Conservation (phyloP, 2,113 vertebrate genomes). For the Miniopterus natalensis region DNA sequence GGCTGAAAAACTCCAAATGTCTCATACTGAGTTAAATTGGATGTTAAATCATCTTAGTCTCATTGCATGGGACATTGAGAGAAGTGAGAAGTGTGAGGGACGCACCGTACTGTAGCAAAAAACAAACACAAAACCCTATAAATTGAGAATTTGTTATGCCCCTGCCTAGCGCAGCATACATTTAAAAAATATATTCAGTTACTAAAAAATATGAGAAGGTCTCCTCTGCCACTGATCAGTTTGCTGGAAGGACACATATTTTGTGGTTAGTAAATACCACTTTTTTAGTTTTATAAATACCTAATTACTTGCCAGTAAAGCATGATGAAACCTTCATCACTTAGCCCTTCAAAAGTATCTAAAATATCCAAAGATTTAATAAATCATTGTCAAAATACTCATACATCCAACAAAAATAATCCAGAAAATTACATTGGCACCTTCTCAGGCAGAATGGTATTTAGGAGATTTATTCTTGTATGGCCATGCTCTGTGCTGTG, state of each 20-base stretch:
- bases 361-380: conserved; percentile 49
- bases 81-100: not conserved
- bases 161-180: not conserved
- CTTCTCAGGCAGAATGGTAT: not conserved
- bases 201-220: conserved; percentile 67
- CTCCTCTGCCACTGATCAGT: not conserved
- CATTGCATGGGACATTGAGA: not conserved
- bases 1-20: conserved; percentile 70
- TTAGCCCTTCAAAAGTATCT: not conserved
- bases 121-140: not conserved
- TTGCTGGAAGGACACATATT: not conserved
- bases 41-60: conserved; percentile 7
- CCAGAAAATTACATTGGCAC: conserved; percentile 1
- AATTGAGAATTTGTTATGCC: conserved; percentile 39
- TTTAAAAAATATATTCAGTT: conserved; percentile 75
- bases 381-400: conserved; percentile 36
- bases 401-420: conserved; percentile 25
- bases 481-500: not conserved
- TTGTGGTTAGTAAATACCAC: not conserved
- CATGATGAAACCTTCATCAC: not conserved
- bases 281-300: conserved; percentile 44
- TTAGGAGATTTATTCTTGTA: conserved; percentile 32
- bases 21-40: not conserved
- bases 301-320: not conserved
- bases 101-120: not conserved